Evolutionary conservation across 2,797 vertebrate genomes (phyloP), one percentile per base, ranked within the genome.

Genomic region (Lepilemur septentrionalis): DNA sequence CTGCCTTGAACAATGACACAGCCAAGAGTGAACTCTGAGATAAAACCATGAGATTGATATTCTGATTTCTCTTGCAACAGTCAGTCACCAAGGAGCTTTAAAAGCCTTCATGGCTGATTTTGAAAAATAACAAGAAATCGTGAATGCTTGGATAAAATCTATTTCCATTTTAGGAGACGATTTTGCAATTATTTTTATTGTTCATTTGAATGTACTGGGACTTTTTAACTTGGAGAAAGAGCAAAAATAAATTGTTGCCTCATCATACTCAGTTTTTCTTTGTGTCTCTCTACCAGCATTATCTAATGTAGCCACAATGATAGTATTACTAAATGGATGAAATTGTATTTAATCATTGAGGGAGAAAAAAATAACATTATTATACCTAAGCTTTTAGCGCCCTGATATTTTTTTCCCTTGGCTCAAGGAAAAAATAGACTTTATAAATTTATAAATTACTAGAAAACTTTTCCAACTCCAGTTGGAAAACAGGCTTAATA

Each of bases 171-270:
- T 93, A 87, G 79, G 96, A 82, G 86, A 76, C 82, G 73, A 96
- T 93, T 89, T 81, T 97, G 93, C 78, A 94, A 90, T 97, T 93
- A 92, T 96, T 96, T 97, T 94, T 95, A 96, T 70, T 96, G 73
- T 95, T 97, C 81, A 91, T 88, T 87, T 91, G 46, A 94, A 69
- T 43, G 14, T 87, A 84, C 59, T 72, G 13, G 81, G 75, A 92
- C 80, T 95, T 98, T 89, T 96, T 67, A 96, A 94, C 90, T 97
- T 96, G 88, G 75, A 97, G 38, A 67, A 96, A 81, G 75, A 93
- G 72, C 84, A 90, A 90, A 97, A 97, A 93, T 96, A 95, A 91
- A 97, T 72, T 57, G 38, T 63, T 83, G 79, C 72, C 76, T 96
- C 81, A 57, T 93, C 75, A 96, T 80, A 94, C 90, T 67, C 55